Evolutionary conservation across 2,797 vertebrate genomes (phyloP), one percentile per base, ranked within the genome.

Genomic region (Nyctibius grandis): DNA sequence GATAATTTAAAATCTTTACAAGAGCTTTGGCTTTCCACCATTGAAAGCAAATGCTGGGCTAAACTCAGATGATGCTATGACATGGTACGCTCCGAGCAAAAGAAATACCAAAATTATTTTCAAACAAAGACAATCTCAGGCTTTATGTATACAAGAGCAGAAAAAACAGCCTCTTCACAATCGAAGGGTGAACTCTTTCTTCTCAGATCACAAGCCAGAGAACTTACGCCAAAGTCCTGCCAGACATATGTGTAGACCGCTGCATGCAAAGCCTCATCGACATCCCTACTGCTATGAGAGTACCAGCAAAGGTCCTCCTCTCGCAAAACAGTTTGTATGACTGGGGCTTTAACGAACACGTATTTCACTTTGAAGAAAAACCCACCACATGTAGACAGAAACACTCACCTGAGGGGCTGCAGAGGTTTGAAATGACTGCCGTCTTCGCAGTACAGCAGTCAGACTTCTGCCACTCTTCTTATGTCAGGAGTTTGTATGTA

Each of bases 1-100:
- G 80, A 85, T 40, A 64, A 85, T 67, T 94, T 92, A 33, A 94
- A 92, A 87, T 72, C 85, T 89, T 94, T 47, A 94, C 0, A 22
- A 94, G 74, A 93, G 80, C 64, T 89, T 68, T 87, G 84, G 77
- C 72, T 95, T 93, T 85, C 60, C 72, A 91, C 80, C 75, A 89
- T 1, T 16, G 68, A 82, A 91, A 91, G 78, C 29, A 91, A 95
- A 90, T 3, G 56, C 80, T 70, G 61, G 67, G 69, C 67, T 94
- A 79, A 95, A 92, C 45, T 87, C 56, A 57, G 64, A 79, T n/a
- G 60, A 80, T 45, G 59, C 51, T 68, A 25, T 34, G 29, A 76
- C 40, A 56, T 11, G 47, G 50, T 28, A 72, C 9, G 25, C 29
- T 91, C 75, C 60, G 82, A 90, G 72, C 21, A 74, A 57, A 80